A percentile compares a stretch with the other conserved stretches of the same genome.
phyloP scores from a whole-genome alignment of 2,888 invertebrate genomes.

The Euzetes globulus region DNA sequence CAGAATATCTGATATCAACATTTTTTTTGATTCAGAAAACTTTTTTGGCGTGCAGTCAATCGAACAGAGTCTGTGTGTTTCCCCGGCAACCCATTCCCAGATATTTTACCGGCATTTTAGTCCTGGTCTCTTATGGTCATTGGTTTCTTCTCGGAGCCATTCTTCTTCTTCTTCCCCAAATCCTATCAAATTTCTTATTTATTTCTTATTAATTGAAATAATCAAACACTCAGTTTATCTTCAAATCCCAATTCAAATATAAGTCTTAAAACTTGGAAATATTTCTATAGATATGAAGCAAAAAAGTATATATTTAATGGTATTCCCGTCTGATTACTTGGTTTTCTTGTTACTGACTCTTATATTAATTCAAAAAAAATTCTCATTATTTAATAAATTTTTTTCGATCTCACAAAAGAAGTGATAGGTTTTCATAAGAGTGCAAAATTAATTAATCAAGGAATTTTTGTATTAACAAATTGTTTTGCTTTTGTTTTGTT shows the following conservation, averaged over 20 bases:
- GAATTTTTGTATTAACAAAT: slow-evolving; percentile 4
- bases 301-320: background rate
- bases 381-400: background rate
- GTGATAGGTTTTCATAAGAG: slow-evolving; percentile 2
- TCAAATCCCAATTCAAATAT: background rate
- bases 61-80: background rate
- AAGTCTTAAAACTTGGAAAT: background rate
- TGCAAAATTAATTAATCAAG: slow-evolving; percentile 15
- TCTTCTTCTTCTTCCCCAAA: background rate
- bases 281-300: background rate
- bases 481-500: background rate
- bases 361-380: background rate
- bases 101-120: background rate
- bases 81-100: background rate
- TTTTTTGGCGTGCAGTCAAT: background rate
- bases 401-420: background rate
- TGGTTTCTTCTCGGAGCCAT: background rate
- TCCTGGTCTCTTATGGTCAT: background rate
- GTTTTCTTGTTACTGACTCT: background rate
- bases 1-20: background rate
- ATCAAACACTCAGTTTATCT: background rate
- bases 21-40: background rate
- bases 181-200: background rate
- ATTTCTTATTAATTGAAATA: background rate
- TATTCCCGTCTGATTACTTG: background rate